These are phyloP conservation scores for Seriola rivoliana DNA, from an alignment of 2,113 vertebrate genomes.

Conservation along the genomic window DNA sequence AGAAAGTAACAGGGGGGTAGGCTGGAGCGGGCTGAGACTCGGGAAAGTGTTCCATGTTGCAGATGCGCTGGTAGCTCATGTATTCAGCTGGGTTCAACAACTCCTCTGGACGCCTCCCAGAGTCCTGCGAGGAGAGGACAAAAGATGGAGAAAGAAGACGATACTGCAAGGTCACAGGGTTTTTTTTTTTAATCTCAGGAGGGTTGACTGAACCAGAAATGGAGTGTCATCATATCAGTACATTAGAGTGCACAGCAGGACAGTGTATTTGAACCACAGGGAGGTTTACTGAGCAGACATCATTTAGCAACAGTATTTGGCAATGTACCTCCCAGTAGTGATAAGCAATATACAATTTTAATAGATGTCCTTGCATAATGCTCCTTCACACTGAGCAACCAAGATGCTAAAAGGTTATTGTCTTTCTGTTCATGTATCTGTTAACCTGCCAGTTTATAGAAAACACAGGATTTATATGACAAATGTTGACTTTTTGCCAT, in stretches of 20 bases:
- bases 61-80: conserved; percentile 85
- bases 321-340: not conserved
- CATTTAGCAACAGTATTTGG: conserved; percentile 13
- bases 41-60: conserved; percentile 80
- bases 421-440: not conserved
- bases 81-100: conserved; percentile 86
- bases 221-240: conserved; percentile 13
- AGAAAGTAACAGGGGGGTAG: conserved; percentile 82
- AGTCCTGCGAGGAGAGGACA: conserved; percentile 83
- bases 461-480: not conserved
- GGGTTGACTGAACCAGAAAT: conserved; percentile 1
- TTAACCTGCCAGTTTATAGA: not conserved
- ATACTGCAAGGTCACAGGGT: conserved; percentile 32
- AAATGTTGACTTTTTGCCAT: conserved; percentile 7
- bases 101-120: conserved; percentile 86
- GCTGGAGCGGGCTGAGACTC: conserved; percentile 78
- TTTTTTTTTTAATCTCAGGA: not conserved
- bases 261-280: not conserved
- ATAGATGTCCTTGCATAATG: not conserved
- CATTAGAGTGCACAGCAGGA: conserved; percentile 11
- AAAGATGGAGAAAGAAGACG: conserved; percentile 41
- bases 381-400: not conserved
- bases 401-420: not conserved
- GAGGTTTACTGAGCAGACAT: conserved; percentile 11
- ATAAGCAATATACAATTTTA: not conserved